Percentiles rank a stretch among this genome's conserved stretches.
These are phyloP conservation scores for Fopius arisanus DNA, from an alignment of 1,140 invertebrate genomes.

Conservation along the genomic window DNA sequence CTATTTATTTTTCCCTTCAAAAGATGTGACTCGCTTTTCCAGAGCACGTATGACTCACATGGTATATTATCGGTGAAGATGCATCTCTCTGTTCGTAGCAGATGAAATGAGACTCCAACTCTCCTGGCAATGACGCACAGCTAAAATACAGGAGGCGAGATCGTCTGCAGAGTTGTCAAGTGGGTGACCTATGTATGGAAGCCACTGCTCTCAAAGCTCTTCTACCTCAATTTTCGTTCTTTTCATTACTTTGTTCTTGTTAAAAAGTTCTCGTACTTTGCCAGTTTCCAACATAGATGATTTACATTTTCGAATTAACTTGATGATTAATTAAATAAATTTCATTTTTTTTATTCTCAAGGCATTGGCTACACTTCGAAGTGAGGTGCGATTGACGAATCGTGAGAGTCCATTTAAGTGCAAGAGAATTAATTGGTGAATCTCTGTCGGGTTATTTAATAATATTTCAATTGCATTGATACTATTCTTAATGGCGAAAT, in stretches of 20 bases:
- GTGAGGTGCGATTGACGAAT: too few species aligned
- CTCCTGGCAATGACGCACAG: neutral
- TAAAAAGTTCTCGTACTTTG: neutral
- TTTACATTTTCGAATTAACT: conserved; percentile 12
- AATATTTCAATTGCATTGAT: too few species aligned
- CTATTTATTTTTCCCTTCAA: neutral
- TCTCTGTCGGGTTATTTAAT: too few species aligned
- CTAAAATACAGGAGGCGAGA: neutral
- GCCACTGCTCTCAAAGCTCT: neutral
- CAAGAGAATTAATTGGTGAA: too few species aligned
- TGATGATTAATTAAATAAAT: neutral
- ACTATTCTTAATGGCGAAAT: too few species aligned
- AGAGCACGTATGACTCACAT: conserved; percentile 14
- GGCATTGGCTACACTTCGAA: too few species aligned
- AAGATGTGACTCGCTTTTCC: conserved; percentile 15
- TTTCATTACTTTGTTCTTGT: neutral
- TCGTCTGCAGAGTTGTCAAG: neutral
- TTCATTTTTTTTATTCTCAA: neutral
- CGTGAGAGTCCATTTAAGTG: too few species aligned
- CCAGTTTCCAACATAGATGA: neutral
- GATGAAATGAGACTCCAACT: neutral
- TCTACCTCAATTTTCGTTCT: neutral
- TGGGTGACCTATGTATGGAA: neutral
- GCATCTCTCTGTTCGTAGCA: neutral
- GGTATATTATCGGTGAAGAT: neutral